Evolutionary conservation across 2,797 vertebrate species (phyloP).

Genomic region (Anabacerthia variegaticeps): DNA sequence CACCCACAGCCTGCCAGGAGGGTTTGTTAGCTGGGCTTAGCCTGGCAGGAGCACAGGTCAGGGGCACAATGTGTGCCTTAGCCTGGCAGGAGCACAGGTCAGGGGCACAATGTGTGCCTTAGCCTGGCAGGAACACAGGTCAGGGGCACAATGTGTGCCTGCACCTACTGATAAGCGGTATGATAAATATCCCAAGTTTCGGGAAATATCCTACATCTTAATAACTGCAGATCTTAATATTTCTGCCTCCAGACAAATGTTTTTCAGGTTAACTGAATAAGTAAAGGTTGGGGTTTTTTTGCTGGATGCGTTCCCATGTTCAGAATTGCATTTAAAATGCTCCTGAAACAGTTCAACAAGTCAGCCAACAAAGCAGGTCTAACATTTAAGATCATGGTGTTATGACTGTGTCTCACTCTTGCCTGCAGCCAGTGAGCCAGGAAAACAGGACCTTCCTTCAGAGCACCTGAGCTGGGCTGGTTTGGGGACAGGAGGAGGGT

Average conservation of each 20-base stretch:
- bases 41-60: not conserved
- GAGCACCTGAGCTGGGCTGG: not conserved
- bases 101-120: too few species aligned
- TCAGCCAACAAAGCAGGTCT: not conserved
- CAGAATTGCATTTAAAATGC: not conserved
- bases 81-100: too few species aligned
- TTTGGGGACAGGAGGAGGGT: not conserved
- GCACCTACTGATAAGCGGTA: not conserved
- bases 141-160: not conserved
- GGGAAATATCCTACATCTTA: constrained; percentile 16
- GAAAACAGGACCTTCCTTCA: not conserved
- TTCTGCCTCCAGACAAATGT: not conserved
- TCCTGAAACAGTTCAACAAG: not conserved
- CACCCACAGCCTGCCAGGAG: not conserved
- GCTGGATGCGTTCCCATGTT: not conserved
- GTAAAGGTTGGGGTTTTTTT: not conserved
- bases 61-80: not conserved
- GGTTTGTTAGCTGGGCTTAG: not conserved
- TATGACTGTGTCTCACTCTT: not conserved
- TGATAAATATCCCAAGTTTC: not conserved
- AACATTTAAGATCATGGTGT: not conserved
- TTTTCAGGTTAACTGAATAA: not conserved
- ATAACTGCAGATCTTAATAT: not conserved
- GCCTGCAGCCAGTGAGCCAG: not conserved
- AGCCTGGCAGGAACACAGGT: not conserved